These are phyloP conservation scores for Lymantria monacha DNA, from an alignment of 2,888 invertebrate genomes.

Conservation along the genomic window DNA sequence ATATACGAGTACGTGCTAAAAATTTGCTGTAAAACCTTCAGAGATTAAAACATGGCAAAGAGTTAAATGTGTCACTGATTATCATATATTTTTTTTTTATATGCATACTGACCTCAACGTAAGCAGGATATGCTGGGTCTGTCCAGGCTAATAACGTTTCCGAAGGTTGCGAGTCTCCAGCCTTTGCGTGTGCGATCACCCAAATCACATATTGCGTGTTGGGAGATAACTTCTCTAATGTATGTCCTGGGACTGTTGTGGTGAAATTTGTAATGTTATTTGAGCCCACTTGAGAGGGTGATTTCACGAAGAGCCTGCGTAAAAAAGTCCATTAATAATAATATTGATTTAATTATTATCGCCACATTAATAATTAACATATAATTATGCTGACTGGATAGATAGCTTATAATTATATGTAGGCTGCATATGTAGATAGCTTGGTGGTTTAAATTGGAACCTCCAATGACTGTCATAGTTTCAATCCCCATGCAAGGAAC, in stretches of 20 bases:
- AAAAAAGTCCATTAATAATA: neutral
- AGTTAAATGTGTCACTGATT: too few relatives aligned
- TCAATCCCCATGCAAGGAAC: too few relatives aligned
- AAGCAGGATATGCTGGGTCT: constrained; percentile 92
- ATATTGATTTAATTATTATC: too few relatives aligned
- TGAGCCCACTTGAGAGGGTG: constrained; percentile 75
- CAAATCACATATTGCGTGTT: constrained; percentile 92
- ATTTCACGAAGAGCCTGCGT: constrained; percentile 86
- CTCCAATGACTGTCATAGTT: too few relatives aligned
- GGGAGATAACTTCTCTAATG: constrained; percentile 87
- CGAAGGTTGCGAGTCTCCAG: constrained; percentile 88
- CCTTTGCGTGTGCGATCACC: constrained; percentile 85
- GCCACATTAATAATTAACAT: too few relatives aligned
- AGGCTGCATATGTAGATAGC: too few relatives aligned
- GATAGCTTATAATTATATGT: neutral
- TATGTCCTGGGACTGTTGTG: constrained; percentile 87
- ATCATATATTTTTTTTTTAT: too few relatives aligned
- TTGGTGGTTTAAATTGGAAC: too few relatives aligned
- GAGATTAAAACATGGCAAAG: too few relatives aligned
- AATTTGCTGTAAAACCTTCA: too few relatives aligned
- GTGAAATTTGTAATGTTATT: constrained; percentile 83
- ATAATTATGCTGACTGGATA: too few relatives aligned
- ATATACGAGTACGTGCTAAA: too few relatives aligned
- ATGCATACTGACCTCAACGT: constrained; percentile 85
- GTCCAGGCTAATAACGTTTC: constrained; percentile 94